Conservation (phyloP, 2,888 invertebrate species). For the Mesoligia furuncula region DNA sequence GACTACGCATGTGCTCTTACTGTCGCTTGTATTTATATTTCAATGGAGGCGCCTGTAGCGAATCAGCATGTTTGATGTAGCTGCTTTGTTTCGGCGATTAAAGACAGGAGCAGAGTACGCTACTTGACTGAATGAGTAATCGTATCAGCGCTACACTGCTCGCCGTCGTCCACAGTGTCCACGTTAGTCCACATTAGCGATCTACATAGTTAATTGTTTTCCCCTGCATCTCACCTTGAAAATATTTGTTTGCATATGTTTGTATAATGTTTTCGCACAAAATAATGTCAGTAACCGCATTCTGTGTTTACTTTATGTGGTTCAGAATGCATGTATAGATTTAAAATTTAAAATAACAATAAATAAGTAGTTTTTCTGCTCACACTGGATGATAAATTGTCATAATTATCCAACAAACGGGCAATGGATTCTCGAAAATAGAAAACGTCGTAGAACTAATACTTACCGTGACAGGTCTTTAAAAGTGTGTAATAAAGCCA, state of each 20-base stretch:
- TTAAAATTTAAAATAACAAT: background rate
- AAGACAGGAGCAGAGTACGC: background rate
- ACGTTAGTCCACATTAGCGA: background rate
- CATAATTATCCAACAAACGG: background rate
- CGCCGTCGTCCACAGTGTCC: background rate
- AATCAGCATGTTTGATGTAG: constrained; percentile 23
- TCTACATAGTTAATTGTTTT: constrained; percentile 1
- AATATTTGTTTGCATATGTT: background rate
- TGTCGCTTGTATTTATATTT: constrained; percentile 11
- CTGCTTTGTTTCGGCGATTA: background rate
- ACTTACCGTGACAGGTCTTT: constrained; percentile 23
- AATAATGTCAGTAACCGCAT: background rate
- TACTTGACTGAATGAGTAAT: constrained; percentile 14
- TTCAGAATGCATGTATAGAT: constrained; percentile 17
- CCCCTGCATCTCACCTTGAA: constrained; percentile 1
- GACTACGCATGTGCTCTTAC: constrained; percentile 12
- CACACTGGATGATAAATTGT: background rate
- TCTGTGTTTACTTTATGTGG: background rate
- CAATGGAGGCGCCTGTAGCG: background rate
- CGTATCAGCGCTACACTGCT: background rate
- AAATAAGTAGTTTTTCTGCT: background rate
- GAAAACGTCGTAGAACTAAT: constrained; percentile 29
- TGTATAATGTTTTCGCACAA: background rate
- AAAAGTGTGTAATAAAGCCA: constrained; percentile 24
- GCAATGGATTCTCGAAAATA: constrained; percentile 9